phyloP scores from a whole-genome alignment of 2,113 vertebrate species.

The Cyanistes caeruleus region DNA sequence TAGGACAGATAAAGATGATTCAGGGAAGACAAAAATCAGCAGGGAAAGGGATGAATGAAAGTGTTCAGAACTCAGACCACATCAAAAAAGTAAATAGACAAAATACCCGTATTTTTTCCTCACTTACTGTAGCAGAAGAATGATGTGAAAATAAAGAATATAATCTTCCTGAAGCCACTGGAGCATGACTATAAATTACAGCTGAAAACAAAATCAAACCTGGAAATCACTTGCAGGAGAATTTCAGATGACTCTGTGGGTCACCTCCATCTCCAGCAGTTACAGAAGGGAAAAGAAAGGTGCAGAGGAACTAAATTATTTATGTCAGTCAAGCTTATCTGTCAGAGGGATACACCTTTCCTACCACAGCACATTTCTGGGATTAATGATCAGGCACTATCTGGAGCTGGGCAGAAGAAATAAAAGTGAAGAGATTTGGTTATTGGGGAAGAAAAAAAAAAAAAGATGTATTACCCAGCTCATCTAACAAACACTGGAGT shows the following conservation, averaged over 20 bases:
- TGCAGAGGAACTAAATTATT: constrained; percentile 11
- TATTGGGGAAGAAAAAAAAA: background rate
- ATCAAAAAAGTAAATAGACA: background rate
- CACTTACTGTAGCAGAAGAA: background rate
- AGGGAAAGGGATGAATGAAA: background rate
- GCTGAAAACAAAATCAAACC: background rate
- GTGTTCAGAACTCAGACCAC: background rate
- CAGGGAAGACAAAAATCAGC: background rate
- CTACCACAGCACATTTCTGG: background rate
- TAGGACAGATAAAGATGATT: background rate
- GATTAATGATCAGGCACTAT: background rate
- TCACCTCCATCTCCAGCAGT: constrained; percentile 3
- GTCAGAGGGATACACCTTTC: background rate
- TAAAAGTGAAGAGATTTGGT: background rate
- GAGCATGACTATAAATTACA: background rate
- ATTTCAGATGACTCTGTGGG: constrained; percentile 1
- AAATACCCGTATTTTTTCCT: background rate
- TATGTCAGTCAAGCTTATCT: constrained; percentile 32
- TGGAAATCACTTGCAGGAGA: background rate
- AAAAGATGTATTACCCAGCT: background rate
- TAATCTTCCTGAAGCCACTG: background rate
- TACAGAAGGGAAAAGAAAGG: background rate
- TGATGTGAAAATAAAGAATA: background rate
- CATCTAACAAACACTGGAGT: background rate
- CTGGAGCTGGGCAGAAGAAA: background rate